Evolutionary conservation across 2,888 invertebrate species (phyloP).

Genomic region (Xanthorhoe designata): DNA sequence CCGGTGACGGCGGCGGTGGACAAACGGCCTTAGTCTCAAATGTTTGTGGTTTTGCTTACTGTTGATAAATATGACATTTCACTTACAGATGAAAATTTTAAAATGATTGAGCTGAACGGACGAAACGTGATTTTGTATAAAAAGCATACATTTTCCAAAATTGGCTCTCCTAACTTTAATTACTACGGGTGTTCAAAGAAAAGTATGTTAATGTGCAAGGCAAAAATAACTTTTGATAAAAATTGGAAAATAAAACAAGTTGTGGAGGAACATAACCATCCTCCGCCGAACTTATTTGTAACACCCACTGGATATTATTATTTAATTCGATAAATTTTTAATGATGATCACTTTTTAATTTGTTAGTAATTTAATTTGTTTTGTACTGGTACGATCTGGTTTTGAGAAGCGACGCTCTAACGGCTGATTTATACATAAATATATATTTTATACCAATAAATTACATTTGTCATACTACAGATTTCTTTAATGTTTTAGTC

Average conservation of each 20-base stretch:
- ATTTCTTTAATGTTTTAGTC: too few species aligned
- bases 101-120: constrained; percentile 19
- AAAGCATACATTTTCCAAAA: constrained; percentile 41
- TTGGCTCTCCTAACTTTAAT: constrained; percentile 10
- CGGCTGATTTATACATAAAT: too few species aligned
- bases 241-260: constrained; percentile 27
- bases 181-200: constrained; percentile 45
- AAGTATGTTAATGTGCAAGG: constrained; percentile 32
- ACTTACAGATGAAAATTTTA: constrained; percentile 12
- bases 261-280: constrained; percentile 33
- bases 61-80: too few species aligned
- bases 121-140: constrained; percentile 32
- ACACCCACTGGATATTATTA: constrained; percentile 14
- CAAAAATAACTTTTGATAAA: constrained; percentile 37
- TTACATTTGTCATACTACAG: too few species aligned
- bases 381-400: too few species aligned
- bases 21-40: too few species aligned
- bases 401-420: too few species aligned
- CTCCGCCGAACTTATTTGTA: constrained; percentile 24
- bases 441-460: too few species aligned
- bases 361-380: too few species aligned
- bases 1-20: too few species aligned
- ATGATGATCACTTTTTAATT: too few species aligned
- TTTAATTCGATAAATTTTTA: constrained; percentile 6
- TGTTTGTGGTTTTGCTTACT: too few species aligned